Conservation (phyloP, 2,113 vertebrate species). For the Eurypyga helias region DNA sequence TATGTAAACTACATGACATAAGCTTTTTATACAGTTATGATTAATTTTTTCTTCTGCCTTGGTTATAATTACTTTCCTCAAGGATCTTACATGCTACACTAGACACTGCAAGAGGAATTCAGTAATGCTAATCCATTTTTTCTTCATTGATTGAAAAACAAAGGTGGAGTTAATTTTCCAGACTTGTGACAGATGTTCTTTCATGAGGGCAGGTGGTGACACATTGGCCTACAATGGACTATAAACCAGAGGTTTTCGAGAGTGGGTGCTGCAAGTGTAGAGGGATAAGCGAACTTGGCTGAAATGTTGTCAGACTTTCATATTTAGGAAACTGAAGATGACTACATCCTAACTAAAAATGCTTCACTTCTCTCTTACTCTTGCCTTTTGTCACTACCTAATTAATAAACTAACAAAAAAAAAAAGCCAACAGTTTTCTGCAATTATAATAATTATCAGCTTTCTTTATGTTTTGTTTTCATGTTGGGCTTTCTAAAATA, state of each 20-base stretch:
- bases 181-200: not conserved
- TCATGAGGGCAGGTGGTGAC: not conserved
- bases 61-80: not conserved
- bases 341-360: not conserved
- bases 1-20: not conserved
- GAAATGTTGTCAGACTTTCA: not conserved
- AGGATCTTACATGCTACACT: not conserved
- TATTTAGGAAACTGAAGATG: not conserved
- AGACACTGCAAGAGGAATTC: not conserved
- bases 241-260: not conserved
- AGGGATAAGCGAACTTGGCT: not conserved
- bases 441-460: not conserved
- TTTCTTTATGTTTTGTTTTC: not conserved
- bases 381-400: not conserved
- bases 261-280: not conserved
- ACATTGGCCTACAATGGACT: not conserved
- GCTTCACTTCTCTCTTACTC: not conserved
- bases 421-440: not conserved
- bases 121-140: not conserved
- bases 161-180: not conserved
- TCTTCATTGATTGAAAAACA: not conserved
- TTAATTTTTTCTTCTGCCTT: not conserved
- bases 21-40: not conserved
- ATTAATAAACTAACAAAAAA: not conserved
- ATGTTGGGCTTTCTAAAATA: not conserved